Evolutionary conservation across 2,888 invertebrate genomes (phyloP), one percentile per base, ranked within the genome.

Genomic region (Doris montereyensis): DNA sequence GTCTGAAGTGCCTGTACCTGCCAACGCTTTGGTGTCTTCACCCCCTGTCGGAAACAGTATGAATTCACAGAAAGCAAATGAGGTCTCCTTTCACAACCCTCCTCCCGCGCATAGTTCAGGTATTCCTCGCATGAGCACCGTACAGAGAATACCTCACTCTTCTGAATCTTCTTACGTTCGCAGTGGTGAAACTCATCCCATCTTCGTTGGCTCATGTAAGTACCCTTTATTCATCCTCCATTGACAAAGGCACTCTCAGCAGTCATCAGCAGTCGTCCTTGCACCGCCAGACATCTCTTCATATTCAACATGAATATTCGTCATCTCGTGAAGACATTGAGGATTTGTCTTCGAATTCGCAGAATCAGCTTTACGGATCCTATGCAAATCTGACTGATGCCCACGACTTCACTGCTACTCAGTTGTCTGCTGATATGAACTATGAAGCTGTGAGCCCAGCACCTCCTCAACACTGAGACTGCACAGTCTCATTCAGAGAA

Each of bases 91-190:
- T 62, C 76, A 76, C 30, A 84, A 83, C 17, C 89, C 89, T 32
- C 89, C 88, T 26, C 88, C 89, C 84, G 92, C 85, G 87, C 91
- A 89, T 82, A 85, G 85, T 78, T 81, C 86, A 17, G 84, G 85
- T 21, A 52, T 75, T 28, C 82, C 85, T 26, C 84, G 85, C 4
- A 82, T 83, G 35, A 83, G 82, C 35, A 79, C 82, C 35, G 83
- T 86, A 17, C 87, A 86, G 79, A 81, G 87, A 68, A 86, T 84
- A 65, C 86, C 86, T n/a, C n/a, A n/a, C n/a, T n/a, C n/a, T n/a
- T n/a, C n/a, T n/a, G n/a, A 13, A 67, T 26, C 30, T 77, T 13
- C 83, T 58, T 32, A n/a, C n/a, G n/a, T n/a, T n/a, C n/a, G n/a
- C n/a, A n/a, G n/a, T n/a, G n/a, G 79, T 70, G 17, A 30, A 71